Percentiles rank a stretch among this genome's conserved stretches.
Conservation (phyloP, 2,888 invertebrate species). For the Eudemis profundana region DNA sequence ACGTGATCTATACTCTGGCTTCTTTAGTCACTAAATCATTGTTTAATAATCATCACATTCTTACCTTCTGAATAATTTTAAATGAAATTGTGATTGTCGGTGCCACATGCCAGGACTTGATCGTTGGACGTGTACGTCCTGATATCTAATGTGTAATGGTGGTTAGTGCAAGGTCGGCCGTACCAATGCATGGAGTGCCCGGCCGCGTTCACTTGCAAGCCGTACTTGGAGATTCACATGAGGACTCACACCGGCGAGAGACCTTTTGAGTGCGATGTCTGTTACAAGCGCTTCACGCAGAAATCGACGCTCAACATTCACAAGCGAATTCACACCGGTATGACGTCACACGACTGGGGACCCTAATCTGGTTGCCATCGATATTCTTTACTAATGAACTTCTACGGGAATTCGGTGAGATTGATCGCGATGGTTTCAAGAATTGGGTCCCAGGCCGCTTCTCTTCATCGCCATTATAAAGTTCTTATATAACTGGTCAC, state of each 20-base stretch:
- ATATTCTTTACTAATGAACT: neutral
- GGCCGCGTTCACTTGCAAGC: slow-evolving; percentile 86
- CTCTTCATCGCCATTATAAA: too few species aligned
- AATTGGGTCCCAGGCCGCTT: slow-evolving; percentile 14
- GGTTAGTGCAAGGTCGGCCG: slow-evolving; percentile 83
- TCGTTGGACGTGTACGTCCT: slow-evolving; percentile 41
- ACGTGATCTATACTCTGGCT: slow-evolving; percentile 24
- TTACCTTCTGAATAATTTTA: slow-evolving; percentile 17
- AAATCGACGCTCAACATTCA: slow-evolving; percentile 86
- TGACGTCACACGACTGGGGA: slow-evolving; percentile 54
- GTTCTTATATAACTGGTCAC: too few species aligned
- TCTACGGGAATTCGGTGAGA: neutral
- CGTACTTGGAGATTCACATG: slow-evolving; percentile 87
- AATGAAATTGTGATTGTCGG: slow-evolving; percentile 71
- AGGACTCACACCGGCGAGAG: slow-evolving; percentile 85
- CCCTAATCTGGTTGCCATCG: slow-evolving; percentile 3
- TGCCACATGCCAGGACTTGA: slow-evolving; percentile 70
- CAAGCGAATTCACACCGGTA: slow-evolving; percentile 86
- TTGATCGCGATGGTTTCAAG: neutral
- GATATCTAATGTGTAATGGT: slow-evolving; percentile 48
- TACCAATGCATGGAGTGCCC: slow-evolving; percentile 85
- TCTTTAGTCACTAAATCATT: slow-evolving; percentile 45
- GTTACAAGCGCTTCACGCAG: slow-evolving; percentile 86
- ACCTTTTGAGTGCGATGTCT: slow-evolving; percentile 85
- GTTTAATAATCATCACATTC: slow-evolving; percentile 38